A percentile compares a stretch with the other conserved stretches of the same genome.
phyloP scores from a whole-genome alignment of 2,113 vertebrate species.

The Collichthys lucidus region DNA sequence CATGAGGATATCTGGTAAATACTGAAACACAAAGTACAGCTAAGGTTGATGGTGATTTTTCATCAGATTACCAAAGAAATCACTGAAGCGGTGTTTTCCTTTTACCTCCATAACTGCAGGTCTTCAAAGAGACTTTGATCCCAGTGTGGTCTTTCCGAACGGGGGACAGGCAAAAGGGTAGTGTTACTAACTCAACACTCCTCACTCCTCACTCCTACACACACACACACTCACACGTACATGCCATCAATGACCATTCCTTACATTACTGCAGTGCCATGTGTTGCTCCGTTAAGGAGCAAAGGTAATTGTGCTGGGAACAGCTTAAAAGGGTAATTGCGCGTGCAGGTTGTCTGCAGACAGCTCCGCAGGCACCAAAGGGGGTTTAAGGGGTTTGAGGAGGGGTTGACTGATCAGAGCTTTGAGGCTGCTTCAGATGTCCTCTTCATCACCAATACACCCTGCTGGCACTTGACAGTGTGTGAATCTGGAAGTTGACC shows the following conservation, averaged over 20 bases:
- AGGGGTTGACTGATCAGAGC: conserved; percentile 65
- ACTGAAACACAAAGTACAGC: not conserved
- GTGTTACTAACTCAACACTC: conserved; percentile 57
- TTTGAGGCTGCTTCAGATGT: conserved; percentile 71
- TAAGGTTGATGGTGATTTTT: not conserved
- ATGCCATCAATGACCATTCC: conserved; percentile 49
- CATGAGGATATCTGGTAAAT: not conserved
- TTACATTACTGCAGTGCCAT: conserved; percentile 68
- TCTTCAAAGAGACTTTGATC: conserved; percentile 76
- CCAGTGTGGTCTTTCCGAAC: conserved; percentile 39
- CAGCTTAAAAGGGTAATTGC: conserved; percentile 78
- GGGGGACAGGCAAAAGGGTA: conserved; percentile 59
- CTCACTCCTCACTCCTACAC: conserved; percentile 14
- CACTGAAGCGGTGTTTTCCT: conserved; percentile 11
- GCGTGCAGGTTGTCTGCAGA: conserved; percentile 54
- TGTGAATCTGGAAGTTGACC: conserved; percentile 54
- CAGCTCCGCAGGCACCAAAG: conserved; percentile 50
- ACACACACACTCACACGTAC: conserved; percentile 27
- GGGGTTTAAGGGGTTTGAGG: conserved; percentile 52
- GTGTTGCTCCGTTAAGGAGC: conserved; percentile 63
- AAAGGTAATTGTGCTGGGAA: conserved; percentile 69
- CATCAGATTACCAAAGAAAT: not conserved
- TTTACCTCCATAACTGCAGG: conserved; percentile 40
- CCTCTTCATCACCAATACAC: conserved; percentile 49
- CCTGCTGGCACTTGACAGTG: conserved; percentile 63